Evolutionary conservation across 2,888 invertebrate genomes (phyloP).

Genomic region (Dryococelus australis): DNA sequence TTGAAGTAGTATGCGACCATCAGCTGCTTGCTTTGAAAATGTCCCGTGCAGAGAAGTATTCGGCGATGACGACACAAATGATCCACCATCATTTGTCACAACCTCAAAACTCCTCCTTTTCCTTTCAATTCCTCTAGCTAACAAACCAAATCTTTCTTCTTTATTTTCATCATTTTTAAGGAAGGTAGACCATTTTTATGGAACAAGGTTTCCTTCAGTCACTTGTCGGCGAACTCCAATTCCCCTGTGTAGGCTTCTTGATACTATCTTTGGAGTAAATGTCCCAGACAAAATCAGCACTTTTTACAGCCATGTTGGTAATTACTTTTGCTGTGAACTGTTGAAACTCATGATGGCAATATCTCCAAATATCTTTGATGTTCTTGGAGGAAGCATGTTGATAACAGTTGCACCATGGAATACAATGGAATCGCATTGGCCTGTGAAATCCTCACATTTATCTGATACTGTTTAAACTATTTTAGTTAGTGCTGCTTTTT

Average conservation of each 20-base stretch:
- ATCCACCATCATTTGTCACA: neutral
- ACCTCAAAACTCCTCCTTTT: neutral
- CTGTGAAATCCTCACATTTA: neutral
- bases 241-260: slow-evolving; percentile 20
- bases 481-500: neutral
- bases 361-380: neutral
- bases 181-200: slow-evolving; percentile 1
- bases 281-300: neutral
- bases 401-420: neutral
- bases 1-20: neutral
- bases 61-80: neutral
- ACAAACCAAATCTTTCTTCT: slow-evolving; percentile 7
- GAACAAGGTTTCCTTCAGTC: slow-evolving; percentile 20
- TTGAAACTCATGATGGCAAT: neutral
- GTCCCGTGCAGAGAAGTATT: neutral
- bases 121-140: neutral
- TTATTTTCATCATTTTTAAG: neutral
- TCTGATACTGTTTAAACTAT: neutral
- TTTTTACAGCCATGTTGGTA: neutral
- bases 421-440: neutral
- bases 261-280: neutral
- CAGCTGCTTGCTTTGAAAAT: neutral
- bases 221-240: neutral
- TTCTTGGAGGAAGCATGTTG: slow-evolving; percentile 19
- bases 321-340: slow-evolving; percentile 1